Base-by-base conservation (phyloP, 53 echinoderm and acorn worm genomes). In the Henricia sp. region DNA sequence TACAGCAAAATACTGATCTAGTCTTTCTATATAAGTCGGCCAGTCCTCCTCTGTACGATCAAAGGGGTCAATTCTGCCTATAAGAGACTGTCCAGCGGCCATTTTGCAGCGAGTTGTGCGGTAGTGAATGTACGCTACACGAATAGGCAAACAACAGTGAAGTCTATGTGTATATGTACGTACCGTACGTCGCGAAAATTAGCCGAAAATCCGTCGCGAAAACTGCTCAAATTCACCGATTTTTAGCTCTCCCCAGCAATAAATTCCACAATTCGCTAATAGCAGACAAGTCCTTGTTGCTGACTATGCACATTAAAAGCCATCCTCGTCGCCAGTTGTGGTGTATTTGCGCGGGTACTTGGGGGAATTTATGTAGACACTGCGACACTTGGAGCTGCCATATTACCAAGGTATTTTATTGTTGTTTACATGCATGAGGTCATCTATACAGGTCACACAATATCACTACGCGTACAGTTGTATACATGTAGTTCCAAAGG, bases 1-100 rank as follows among this genome's bases (percentile, higher is more conserved):
- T 4, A 78, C 88, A 34, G 56, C 65, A 62, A 92, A 77, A 56
- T 68, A 88, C 5, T 85, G 29, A 32, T 92, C 85, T 24, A 92
- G 63, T 37, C 92, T 23, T 43, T 88, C 80, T 5, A 84, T 68
- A 54, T 88, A 92, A 27, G 88, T 77, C 1, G 78, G 88, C 88
- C 89, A 88, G 29, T 84, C 88, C 50, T 87, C 87, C 23, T 60
- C 56, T 42, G 42, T 41, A 37, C 65, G 68, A 41, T 88, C 65
- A 41, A 91, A 91, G 24, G 82, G 69, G 38, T 83, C 84, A 16
- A 88, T 87, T 6, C 52, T 55, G 24, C 91, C 88, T 16, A 91
- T 54, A 4, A 82, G 48, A 46, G 48, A 46, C n/a, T n/a, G n/a
- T 41, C 13, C 46, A 28, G 37, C 20, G 9, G 74, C 86, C 86